Base-by-base conservation (phyloP, 2,888 invertebrate species). In the Yponomeuta evonymella region DNA sequence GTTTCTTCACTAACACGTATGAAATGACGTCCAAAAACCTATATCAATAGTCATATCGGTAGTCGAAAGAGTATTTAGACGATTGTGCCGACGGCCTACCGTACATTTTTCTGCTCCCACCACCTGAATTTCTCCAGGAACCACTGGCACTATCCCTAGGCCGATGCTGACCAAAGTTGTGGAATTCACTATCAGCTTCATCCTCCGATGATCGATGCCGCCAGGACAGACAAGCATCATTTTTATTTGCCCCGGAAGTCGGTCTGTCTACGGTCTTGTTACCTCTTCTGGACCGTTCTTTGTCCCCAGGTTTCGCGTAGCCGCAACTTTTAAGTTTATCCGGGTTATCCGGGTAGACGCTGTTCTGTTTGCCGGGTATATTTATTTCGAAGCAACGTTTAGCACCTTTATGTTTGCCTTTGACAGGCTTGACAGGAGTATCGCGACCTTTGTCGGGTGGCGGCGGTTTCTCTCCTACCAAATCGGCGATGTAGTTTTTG, bases 401-500 rank as follows among this genome's bases (percentile, higher is more conserved):
- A 3, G 15, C 6, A 12, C 23, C 30, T 66, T 36, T 30, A 6
- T 9, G 23, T 64, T 70, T 58, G 30, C 8, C 2, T 64, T 70
- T 58, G 30, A 83, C 80, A 73, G 76, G 80, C 51, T 58, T 58
- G 10, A 87, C 73, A 48, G 71, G 70, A 11, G 83, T 83, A 3
- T 76, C 66, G 68, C 74, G 72, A 23, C 84, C 81, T 23, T 83
- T 70, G 65, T 84, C 81, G 2, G 86, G 81, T 4, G 78, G 79
- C 1, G 80, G 81, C 9, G 77, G 77, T 15, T 74, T 71, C 1
- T 71, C 74, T 2, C 85, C 83, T 70, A 87, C 73, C 71, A 94
- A 74, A 75, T 90, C 88, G 15, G 87, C 81, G 71, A 93, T 76
- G 78, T 95, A 96, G 73, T 92, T 93, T 1, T 84, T 76, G 11